Evolutionary conservation across 2,113 vertebrate species (phyloP), one percentile per base, ranked within the genome.

Genomic region (Desmodus rotundus): DNA sequence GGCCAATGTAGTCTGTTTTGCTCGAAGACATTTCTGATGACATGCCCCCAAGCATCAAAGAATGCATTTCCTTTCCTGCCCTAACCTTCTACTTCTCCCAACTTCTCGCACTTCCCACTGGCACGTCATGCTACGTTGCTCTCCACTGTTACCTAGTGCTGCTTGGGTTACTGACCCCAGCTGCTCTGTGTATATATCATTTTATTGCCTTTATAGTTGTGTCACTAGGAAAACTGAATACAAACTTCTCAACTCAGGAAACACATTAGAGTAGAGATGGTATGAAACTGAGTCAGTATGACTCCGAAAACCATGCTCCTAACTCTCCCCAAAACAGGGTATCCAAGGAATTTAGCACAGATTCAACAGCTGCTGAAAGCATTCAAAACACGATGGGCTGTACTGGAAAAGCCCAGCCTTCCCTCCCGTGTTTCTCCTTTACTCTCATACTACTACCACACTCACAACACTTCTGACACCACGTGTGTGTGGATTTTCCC

Each of bases 191-290:
- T 26, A 85, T 84, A 47, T 89, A 87, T 58, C 52, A 87, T 70
- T 96, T 86, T 84, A 67, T 43, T 87, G 41, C 33, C 82, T 87
- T 38, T 56, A 73, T 31, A 94, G 72, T n/a, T 90, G n/a, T 50
- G 17, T 84, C 72, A 84, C 52, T 74, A 81, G 81, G 45, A 84
- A 95, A 92, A 90, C 38, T 77, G 86, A 85, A 74, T 73, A 86
- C 43, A 41, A 95, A 94, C 92, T 74, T 56, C n/a, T 92, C 74
- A 94, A 82, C 33, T 54, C 45, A 61, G 22, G 56, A 89, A 89
- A 97, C 43, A 96, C 84, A 85, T 89, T 63, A 22, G n/a, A n/a
- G n/a, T n/a, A n/a, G 41, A 89, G 28, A 89, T 77, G 78, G 61
- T 54, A 94, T 61, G 72, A 93, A 93, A 93, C 22, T 9, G 17